Base-by-base conservation (phyloP, 2,113 vertebrate genomes). In the Erpornis zantholeuca region DNA sequence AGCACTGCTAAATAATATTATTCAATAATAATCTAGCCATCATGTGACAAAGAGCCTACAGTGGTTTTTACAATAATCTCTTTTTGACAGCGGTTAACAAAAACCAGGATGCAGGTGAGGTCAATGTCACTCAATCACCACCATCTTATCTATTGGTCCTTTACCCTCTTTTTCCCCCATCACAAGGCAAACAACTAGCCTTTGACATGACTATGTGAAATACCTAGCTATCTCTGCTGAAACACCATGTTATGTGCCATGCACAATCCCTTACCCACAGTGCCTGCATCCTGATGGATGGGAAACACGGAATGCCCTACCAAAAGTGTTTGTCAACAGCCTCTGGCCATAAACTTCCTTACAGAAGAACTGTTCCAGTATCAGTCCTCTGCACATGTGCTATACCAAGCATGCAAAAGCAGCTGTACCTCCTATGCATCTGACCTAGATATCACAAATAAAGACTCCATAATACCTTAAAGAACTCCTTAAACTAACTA, bases 201-300 rank as follows among this genome's bases (percentile, higher is more conserved):
- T 72, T 35, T 47, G 16, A 65, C 42, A 33, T 1, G 8, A 65
- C 45, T 6, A 72, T 1, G 2, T 27, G 15, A 83, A 53, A 78
- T 21, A 36, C 20, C 8, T 0, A 0, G 7, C 3, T 2, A 31
- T 56, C 35, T 59, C 49, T 57, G n/a, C 59, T 65, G n/a, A 68
- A 90, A 80, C 35, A 57, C 28, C 40, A 5, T 4, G 4, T 45
- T 36, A 80, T 7, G 35, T 9, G 52, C 36, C 18, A 27, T 0
- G 7, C 20, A 84, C 28, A 78, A 61, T 8, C 12, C 28, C 20
- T 31, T 28, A 78, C 3, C 6, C 31, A 44, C 6, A 20, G 8
- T 31, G 29, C 33, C 77, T 53, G 22, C 17, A 56, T 13, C 63
- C 52, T 71, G 15, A 63, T 28, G 54, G 56, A 79, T 5, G 1